phyloP scores from a whole-genome alignment of 2,888 invertebrate genomes.

The Sminthurides aquaticus region DNA sequence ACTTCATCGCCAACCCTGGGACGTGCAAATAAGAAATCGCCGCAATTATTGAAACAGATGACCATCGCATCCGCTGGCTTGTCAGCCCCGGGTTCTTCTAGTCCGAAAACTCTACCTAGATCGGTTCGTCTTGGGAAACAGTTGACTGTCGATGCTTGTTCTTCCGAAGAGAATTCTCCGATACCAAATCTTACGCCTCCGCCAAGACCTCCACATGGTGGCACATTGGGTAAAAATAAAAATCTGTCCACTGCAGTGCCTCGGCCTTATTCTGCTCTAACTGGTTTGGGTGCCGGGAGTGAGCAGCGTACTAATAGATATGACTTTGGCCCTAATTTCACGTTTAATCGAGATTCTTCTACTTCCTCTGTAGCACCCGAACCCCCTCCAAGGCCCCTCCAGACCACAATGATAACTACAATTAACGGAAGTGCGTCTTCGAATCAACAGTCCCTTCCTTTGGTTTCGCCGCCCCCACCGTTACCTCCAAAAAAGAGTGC shows the following conservation, averaged over 20 bases:
- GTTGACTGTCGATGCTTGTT: slow-evolving; percentile 29
- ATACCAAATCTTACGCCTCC: slow-evolving; percentile 43
- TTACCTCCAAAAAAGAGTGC: slow-evolving; percentile 56
- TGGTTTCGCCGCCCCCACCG: slow-evolving; percentile 58
- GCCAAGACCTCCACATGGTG: slow-evolving; percentile 35
- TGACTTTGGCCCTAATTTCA: neutral
- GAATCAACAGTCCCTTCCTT: slow-evolving; percentile 7
- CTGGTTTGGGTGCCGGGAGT: neutral
- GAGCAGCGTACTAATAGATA: neutral
- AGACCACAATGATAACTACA: slow-evolving; percentile 31
- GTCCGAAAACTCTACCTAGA: slow-evolving; percentile 40
- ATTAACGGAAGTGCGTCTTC: neutral
- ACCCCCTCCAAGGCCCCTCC: slow-evolving; percentile 60
- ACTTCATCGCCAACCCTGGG: slow-evolving; percentile 13
- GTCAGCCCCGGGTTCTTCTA: slow-evolving; percentile 25
- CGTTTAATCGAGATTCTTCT: neutral
- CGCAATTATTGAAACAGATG: slow-evolving; percentile 41
- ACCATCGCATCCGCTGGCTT: slow-evolving; percentile 36
- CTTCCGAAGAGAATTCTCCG: slow-evolving; percentile 27
- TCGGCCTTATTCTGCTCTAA: slow-evolving; percentile 34
- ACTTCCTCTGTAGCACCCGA: slow-evolving; percentile 50
- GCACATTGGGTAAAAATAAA: slow-evolving; percentile 5
- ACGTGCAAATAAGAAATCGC: slow-evolving; percentile 34
- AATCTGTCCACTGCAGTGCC: slow-evolving; percentile 37
- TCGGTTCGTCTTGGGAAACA: slow-evolving; percentile 28